These are phyloP conservation scores for Myotis yumanensis DNA, from an alignment of 2,113 vertebrate genomes.

Conservation along the genomic window DNA sequence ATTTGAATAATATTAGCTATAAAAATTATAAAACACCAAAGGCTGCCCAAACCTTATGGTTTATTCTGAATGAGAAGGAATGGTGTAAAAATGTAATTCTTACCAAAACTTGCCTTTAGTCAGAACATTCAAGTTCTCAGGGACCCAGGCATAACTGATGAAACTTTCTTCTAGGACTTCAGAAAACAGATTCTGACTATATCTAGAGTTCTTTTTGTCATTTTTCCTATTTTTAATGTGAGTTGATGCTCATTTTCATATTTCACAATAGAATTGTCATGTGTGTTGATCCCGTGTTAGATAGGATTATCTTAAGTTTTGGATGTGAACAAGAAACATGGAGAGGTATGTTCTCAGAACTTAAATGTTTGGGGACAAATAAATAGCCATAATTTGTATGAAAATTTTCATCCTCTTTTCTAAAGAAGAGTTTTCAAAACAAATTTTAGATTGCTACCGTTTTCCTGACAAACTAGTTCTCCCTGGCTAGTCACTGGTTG, in stretches of 20 bases:
- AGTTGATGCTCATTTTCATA: conserved; percentile 13
- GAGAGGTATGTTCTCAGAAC: background rate
- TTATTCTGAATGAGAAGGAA: background rate
- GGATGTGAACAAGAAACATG: background rate
- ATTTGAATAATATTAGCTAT: conserved; percentile 21
- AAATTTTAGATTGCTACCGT: conserved; percentile 9
- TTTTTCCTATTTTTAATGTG: conserved; percentile 38
- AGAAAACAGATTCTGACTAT: conserved; percentile 49
- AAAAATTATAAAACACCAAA: conserved; percentile 13
- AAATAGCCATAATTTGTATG: conserved; percentile 10
- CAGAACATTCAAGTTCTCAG: conserved; percentile 73
- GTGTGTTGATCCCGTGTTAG: background rate
- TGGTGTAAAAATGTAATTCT: conserved; percentile 19
- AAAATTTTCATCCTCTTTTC: background rate
- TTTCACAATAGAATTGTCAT: background rate
- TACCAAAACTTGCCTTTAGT: conserved; percentile 70
- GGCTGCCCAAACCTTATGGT: conserved; percentile 18
- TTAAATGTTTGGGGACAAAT: background rate
- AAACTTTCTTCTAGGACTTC: conserved; percentile 49
- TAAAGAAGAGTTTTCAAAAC: conserved; percentile 29
- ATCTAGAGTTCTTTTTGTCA: background rate
- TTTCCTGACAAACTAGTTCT: background rate
- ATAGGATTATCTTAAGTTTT: conserved; percentile 24
- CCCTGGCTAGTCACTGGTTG: background rate
- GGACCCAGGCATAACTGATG: conserved; percentile 56